A percentile compares a stretch with the other conserved stretches of the same genome.
Evolutionary conservation across 2,797 vertebrate genomes (phyloP).

Genomic region (Acanthiza pusilla): DNA sequence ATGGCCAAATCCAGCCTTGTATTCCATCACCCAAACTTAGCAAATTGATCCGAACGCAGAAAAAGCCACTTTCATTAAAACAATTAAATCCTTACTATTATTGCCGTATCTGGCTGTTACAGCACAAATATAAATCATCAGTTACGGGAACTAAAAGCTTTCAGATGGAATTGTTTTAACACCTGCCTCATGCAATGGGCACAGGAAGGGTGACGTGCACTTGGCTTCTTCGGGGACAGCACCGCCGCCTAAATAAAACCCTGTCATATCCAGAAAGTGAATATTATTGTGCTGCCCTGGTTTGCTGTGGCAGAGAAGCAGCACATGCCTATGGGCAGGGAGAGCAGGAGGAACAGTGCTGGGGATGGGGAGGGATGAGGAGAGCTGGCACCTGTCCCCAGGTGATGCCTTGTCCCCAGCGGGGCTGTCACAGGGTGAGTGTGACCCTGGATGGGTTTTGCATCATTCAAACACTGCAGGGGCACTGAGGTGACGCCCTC

Average conservation of each 20-base stretch:
- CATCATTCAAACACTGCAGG: fast-evolving
- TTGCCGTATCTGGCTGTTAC: neutral
- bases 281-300: neutral
- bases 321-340: neutral
- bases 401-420: neutral
- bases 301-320: neutral
- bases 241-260: neutral
- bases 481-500: neutral
- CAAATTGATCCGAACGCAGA: neutral
- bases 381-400: neutral
- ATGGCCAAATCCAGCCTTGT: neutral
- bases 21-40: neutral
- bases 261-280: neutral
- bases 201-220: neutral
- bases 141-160: constrained; percentile 30
- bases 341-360: neutral
- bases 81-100: constrained; percentile 21
- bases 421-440: fast-evolving
- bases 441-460: neutral
- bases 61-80: constrained; percentile 37
- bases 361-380: neutral
- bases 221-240: fast-evolving
- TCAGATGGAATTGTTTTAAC: neutral
- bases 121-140: constrained; percentile 27
- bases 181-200: neutral